Percentiles rank a stretch among this genome's conserved stretches.
Evolutionary conservation across 2,797 vertebrate genomes (phyloP).

Genomic region (Sebastes vulpes): DNA sequence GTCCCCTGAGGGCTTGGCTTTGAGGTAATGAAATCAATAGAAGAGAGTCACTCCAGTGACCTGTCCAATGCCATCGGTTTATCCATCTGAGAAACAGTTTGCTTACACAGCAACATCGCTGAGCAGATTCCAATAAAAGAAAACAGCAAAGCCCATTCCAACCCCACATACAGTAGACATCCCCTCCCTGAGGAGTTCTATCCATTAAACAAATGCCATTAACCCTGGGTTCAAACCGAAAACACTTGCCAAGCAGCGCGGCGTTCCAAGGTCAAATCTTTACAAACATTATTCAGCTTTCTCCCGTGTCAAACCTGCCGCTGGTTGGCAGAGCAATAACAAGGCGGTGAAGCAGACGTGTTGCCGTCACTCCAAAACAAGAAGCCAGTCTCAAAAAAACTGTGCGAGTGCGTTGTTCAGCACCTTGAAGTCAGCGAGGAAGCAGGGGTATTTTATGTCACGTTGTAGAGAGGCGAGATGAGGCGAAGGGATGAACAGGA

Average conservation of each 20-base stretch:
- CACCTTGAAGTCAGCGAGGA: constrained; percentile 23
- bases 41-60: constrained; percentile 53
- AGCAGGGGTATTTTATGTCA: constrained; percentile 19
- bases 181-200: constrained; percentile 3
- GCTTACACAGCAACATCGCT: constrained; percentile 70
- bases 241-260: not conserved
- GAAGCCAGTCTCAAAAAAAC: constrained; percentile 25
- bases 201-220: constrained; percentile 54
- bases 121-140: constrained; percentile 56
- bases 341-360: constrained; percentile 27
- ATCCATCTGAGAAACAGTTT: constrained; percentile 60
- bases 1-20: constrained; percentile 46
- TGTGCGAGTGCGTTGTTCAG: constrained; percentile 17
- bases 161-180: not conserved
- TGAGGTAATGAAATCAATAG: constrained; percentile 76
- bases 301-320: not conserved
- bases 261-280: constrained; percentile 37
- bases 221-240: constrained; percentile 28
- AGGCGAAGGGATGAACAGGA: not conserved
- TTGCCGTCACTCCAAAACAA: constrained; percentile 38
- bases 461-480: constrained; percentile 12
- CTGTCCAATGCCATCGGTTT: constrained; percentile 52
- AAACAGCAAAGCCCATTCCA: constrained; percentile 23
- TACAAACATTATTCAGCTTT: constrained; percentile 11
- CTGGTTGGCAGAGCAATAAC: constrained; percentile 9